Conservation (phyloP, 1,140 invertebrate species). For the Drosophila micromelanica region DNA sequence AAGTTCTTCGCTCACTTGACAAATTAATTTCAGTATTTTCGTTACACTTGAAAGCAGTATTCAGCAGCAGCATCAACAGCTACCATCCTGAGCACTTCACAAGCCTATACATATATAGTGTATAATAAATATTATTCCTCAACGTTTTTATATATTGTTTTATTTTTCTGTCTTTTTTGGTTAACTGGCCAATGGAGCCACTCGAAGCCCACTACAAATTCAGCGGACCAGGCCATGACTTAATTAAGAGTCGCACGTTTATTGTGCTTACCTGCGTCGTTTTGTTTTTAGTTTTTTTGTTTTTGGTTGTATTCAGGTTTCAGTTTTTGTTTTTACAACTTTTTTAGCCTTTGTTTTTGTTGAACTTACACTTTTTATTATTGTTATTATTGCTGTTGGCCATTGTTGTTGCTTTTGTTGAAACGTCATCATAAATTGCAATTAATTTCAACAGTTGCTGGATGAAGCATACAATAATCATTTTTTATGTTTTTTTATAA, state of each 20-base stretch:
- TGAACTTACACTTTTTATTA: constrained; percentile 55
- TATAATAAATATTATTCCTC: constrained; percentile 39
- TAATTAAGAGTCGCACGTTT: constrained; percentile 82
- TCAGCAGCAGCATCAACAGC: constrained; percentile 26
- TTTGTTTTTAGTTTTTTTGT: constrained; percentile 52
- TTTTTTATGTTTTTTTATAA: constrained; percentile 19
- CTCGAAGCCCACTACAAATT: constrained; percentile 67
- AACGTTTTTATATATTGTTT: constrained; percentile 26
- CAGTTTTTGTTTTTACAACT: constrained; percentile 58
- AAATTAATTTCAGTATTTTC: constrained; percentile 79
- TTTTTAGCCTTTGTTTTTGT: constrained; percentile 64
- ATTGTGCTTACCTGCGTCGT: constrained; percentile 79
- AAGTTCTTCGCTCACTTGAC: constrained; percentile 51
- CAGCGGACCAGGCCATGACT: constrained; percentile 69
- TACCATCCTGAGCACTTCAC: constrained; percentile 64
- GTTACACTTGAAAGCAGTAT: constrained; percentile 70
- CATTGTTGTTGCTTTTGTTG: constrained; percentile 64
- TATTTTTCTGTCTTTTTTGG: constrained; percentile 30
- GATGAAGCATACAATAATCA: constrained; percentile 48
- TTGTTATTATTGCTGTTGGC: constrained; percentile 60
- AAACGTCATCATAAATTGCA: constrained; percentile 84
- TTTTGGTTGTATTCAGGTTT: background rate
- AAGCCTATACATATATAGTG: constrained; percentile 18
- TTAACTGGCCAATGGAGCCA: constrained; percentile 50
- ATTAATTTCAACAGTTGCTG: constrained; percentile 71